Percentiles rank a stretch among this genome's conserved stretches.
Conservation (phyloP, 2,113 vertebrate species). For the Myodes glareolus region DNA sequence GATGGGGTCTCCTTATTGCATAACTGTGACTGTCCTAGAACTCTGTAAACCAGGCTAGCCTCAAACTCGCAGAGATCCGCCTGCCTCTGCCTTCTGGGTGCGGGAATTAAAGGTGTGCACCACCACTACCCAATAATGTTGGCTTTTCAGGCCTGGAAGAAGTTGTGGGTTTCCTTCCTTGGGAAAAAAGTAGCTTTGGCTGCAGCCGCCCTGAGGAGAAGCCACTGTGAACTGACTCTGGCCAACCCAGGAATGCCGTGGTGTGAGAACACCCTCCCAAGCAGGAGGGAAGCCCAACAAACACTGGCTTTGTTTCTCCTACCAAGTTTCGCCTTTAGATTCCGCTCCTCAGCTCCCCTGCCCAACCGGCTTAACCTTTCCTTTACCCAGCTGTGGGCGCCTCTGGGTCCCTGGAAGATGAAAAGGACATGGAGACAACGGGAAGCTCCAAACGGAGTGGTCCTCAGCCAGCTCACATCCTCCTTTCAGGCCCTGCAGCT, state of each 20-base stretch:
- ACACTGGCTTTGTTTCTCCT: slow-evolving; percentile 74
- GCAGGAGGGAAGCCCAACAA: slow-evolving; percentile 76
- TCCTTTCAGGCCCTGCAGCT: slow-evolving; percentile 66
- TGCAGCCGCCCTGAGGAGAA: slow-evolving; percentile 37
- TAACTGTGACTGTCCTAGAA: not conserved
- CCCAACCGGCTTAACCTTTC: slow-evolving; percentile 76
- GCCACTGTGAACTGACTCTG: slow-evolving; percentile 45
- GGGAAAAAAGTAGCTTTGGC: slow-evolving; percentile 1
- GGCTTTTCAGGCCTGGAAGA: not conserved
- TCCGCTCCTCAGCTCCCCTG: slow-evolving; percentile 37
- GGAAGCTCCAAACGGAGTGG: slow-evolving; percentile 63
- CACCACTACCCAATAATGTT: not conserved
- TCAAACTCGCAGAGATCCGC: not conserved
- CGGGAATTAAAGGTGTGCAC: not conserved
- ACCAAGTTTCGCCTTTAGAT: slow-evolving; percentile 43
- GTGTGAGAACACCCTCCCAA: slow-evolving; percentile 68
- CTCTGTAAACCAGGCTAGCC: not conserved
- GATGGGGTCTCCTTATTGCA: not conserved
- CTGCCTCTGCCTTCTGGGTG: not conserved
- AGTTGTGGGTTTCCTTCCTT: not conserved
- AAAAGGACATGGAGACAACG: slow-evolving; percentile 80
- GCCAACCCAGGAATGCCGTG: slow-evolving; percentile 77
- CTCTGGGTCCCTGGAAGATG: slow-evolving; percentile 61
- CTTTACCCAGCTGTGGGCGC: not conserved
- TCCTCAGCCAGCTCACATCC: slow-evolving; percentile 66